Conservation (phyloP, 2,113 vertebrate genomes). For the Cyprinus carpio region DNA sequence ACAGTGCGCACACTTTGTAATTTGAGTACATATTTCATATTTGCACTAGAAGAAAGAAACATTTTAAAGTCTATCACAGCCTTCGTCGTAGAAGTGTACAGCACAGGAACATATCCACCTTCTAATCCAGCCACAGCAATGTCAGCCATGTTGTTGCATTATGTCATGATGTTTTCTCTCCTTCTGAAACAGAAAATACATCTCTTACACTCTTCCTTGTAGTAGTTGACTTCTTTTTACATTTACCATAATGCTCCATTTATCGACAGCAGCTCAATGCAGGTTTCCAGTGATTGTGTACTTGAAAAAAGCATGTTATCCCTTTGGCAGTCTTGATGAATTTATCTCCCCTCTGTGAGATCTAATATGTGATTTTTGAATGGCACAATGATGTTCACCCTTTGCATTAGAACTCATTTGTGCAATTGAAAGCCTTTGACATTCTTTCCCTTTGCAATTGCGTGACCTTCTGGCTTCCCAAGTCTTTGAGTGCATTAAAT, state of each 20-base stretch:
- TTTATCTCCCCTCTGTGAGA: neutral
- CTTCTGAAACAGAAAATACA: conserved; percentile 15
- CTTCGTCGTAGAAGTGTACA: conserved; percentile 37
- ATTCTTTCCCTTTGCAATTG: neutral
- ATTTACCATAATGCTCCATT: neutral
- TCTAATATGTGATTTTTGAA: neutral
- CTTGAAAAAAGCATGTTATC: neutral
- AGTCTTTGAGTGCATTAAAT: conserved; percentile 33
- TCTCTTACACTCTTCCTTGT: conserved; percentile 11
- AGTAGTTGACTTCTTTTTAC: conserved; percentile 31
- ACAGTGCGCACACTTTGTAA: conserved; percentile 14
- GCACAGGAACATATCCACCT: conserved; percentile 18
- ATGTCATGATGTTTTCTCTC: conserved; percentile 28
- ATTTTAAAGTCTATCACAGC: conserved; percentile 21
- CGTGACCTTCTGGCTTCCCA: neutral
- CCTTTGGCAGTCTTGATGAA: conserved; percentile 34
- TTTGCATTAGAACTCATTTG: conserved; percentile 8
- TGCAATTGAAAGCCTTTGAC: conserved; percentile 1
- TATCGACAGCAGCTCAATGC: neutral
- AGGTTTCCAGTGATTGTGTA: neutral
- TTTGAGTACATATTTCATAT: conserved; percentile 9
- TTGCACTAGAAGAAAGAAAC: conserved; percentile 37
- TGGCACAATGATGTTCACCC: neutral
- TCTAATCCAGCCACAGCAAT: neutral
- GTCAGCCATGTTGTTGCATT: neutral